Base-by-base conservation (phyloP, 2,797 vertebrate genomes). In the Helostoma temminkii region DNA sequence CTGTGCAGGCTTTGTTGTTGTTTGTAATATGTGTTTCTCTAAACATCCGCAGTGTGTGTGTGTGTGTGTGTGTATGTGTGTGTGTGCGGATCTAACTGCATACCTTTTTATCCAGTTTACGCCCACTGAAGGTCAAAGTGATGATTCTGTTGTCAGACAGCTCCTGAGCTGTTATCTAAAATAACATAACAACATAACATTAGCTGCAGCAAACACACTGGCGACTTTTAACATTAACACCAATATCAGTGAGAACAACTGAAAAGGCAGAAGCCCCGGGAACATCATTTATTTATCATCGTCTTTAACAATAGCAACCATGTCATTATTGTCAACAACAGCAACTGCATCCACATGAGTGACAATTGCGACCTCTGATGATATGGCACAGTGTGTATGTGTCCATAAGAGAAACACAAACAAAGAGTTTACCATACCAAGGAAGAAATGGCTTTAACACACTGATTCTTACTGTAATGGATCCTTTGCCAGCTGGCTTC, bases 91-190 rank as follows among this genome's bases (percentile, higher is more conserved):
- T 79, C 49, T 28, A 60, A 59, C 75, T 63, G 46, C 88, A 86
- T 82, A 99, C 98, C 96, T 99, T 99, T 91, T 99, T 99, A 91
- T 99, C 98, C 93, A 99, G 93, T 80, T 97, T 98, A 76, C 96
- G 95, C 88, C 97, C 98, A 4, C 96, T 97, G 93, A 99, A 89
- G 79, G 93, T 96, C 85, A 99, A 91, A 1, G 96, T 98, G 85
- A 99, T 97, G 94, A 98, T 97, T 67, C 96, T 96, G 93, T 99
- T 99, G 90, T 99, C 98, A 0, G 97, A 98, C 83, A 99, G 94
- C 91, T 99, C 97, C 90, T 98, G 97, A 54, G 97, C 97, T 58
- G 97, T 96, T 76, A 99, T 96, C 98, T 99, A 90, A 86, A 85
- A 76, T 32, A 79, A 74, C 48, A 76, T 61, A 34, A 75, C 28